Conservation (phyloP, 92 coral and sea anemone species). For the Plumapathes pennacea region DNA sequence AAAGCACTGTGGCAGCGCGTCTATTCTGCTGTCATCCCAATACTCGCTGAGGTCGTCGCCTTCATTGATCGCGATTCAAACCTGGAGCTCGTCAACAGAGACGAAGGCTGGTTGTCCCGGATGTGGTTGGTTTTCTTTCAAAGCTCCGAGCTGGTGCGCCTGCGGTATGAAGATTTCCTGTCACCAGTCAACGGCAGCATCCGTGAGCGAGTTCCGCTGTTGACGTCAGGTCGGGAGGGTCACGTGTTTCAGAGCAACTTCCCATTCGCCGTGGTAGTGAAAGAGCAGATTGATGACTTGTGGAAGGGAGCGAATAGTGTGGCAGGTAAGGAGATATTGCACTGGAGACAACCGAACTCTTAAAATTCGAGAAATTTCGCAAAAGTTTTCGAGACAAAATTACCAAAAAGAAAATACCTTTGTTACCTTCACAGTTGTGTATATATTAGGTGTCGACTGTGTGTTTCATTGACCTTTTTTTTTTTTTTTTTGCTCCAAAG, state of each 20-base stretch:
- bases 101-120: constrained; percentile 19
- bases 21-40: constrained; percentile 58
- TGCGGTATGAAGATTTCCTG: constrained; percentile 40
- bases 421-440: too few species aligned
- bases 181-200: constrained; percentile 51
- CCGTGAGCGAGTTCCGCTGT: constrained; percentile 67
- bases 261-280: constrained; percentile 78
- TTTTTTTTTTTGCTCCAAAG: too few species aligned
- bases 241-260: constrained; percentile 52
- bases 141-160: constrained; percentile 24
- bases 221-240: constrained; percentile 63
- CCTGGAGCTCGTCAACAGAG: constrained; percentile 36
- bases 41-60: constrained; percentile 71
- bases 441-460: too few species aligned
- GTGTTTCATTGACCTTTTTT: too few species aligned
- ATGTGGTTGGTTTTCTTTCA: constrained; percentile 45
- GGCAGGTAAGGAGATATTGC: constrained; percentile 29
- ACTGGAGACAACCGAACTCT: too few species aligned
- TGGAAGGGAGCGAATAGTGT: constrained; percentile 33
- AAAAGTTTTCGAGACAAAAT: too few species aligned
- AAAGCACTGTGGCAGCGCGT: constrained; percentile 78
- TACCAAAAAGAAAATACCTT: too few species aligned
- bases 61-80: constrained; percentile 69
- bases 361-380: constrained; percentile 1
- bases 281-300: constrained; percentile 38